These are phyloP conservation scores for Butorides virescens DNA, from an alignment of 2,113 vertebrate genomes.

Conservation along the genomic window DNA sequence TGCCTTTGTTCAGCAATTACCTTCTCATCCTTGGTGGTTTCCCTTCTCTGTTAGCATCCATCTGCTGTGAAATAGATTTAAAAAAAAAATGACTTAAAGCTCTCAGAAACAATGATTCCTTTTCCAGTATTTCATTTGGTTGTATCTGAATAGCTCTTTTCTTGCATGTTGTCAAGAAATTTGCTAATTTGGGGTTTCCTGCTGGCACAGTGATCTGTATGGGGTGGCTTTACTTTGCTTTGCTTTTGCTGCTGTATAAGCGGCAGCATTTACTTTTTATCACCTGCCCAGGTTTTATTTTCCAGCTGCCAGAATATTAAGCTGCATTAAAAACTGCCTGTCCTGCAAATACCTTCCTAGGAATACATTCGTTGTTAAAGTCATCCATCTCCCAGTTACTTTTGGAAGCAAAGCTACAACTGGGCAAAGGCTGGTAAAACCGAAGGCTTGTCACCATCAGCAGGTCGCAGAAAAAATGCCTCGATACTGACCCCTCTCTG, in stretches of 20 bases:
- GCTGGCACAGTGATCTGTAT: background rate
- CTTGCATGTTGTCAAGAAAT: background rate
- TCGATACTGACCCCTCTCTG: constrained; percentile 61
- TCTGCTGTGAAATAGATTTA: constrained; percentile 29
- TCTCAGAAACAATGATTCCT: background rate
- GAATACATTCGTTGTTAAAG: background rate
- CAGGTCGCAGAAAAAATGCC: background rate
- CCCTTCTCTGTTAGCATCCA: background rate
- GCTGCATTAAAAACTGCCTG: background rate
- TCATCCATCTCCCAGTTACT: background rate
- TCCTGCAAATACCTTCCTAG: background rate
- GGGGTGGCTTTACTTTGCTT: background rate
- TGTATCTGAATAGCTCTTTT: background rate
- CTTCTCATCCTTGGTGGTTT: constrained; percentile 45
- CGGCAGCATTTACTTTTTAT: background rate
- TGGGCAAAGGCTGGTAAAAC: background rate
- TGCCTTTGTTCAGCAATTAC: constrained; percentile 36
- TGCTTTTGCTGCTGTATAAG: background rate
- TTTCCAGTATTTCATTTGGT: background rate
- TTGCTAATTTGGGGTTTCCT: background rate
- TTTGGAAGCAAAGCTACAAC: background rate
- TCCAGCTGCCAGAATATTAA: background rate
- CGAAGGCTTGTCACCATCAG: background rate
- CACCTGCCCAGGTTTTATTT: background rate
- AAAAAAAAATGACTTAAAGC: background rate